Conservation (phyloP, 2,113 vertebrate species). For the Lagopus muta region DNA sequence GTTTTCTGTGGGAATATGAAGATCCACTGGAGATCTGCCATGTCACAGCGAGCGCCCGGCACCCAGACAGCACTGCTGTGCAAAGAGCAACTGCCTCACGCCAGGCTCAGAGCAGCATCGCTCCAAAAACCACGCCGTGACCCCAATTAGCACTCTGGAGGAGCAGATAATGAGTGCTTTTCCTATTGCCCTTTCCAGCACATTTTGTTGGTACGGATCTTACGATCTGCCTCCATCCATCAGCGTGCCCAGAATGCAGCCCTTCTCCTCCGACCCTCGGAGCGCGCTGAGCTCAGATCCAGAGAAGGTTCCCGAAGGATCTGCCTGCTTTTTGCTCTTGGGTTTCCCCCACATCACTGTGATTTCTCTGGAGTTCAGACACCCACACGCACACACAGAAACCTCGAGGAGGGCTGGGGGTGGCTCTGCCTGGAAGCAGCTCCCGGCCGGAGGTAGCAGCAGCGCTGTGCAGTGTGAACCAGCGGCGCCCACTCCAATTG, state of each 20-base stretch:
- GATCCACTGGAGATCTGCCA: not conserved
- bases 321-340: not conserved
- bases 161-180: not conserved
- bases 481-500: not conserved
- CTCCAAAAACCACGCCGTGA: not conserved
- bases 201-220: not conserved
- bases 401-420: no score
- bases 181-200: not conserved
- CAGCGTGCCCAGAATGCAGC: not conserved
- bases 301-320: not conserved
- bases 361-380: not conserved
- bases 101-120: fast-evolving
- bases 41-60: fast-evolving
- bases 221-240: not conserved
- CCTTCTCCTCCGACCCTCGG: not conserved
- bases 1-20: not conserved
- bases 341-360: not conserved
- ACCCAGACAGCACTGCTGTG: fast-evolving
- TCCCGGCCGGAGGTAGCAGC: not conserved
- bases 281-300: not conserved
- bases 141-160: not conserved
- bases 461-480: not conserved
- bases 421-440: no score
- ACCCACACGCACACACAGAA: not conserved
- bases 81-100: fast-evolving